These are phyloP conservation scores for Pomacea canaliculata DNA, from an alignment of 2,888 invertebrate species.

Conservation along the genomic window DNA sequence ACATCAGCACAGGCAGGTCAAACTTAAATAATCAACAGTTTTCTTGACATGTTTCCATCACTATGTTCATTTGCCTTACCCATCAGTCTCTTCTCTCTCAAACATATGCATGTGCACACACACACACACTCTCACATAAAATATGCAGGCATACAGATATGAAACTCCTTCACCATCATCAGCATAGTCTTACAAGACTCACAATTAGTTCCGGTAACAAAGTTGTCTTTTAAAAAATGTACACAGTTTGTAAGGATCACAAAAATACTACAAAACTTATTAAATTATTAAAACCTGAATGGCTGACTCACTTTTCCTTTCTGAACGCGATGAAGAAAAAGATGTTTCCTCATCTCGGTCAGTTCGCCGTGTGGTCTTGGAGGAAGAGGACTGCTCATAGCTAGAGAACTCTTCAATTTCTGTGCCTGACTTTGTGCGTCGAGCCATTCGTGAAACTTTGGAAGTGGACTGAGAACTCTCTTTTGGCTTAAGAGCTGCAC, in stretches of 20 bases:
- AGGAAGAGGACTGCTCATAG: constrained; percentile 29
- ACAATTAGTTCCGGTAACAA: too few species aligned
- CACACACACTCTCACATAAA: background rate
- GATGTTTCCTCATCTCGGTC: constrained; percentile 25
- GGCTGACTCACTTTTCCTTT: constrained; percentile 37
- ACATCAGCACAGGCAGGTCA: too few species aligned
- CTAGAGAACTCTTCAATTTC: constrained; percentile 36
- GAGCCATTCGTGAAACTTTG: constrained; percentile 38
- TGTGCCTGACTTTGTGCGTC: constrained; percentile 42
- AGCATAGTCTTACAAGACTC: too few species aligned
- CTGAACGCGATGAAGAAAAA: constrained; percentile 25
- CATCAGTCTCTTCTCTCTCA: background rate
- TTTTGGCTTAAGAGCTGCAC: constrained; percentile 36
- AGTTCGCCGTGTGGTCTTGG: constrained; percentile 19
- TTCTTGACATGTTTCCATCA: too few species aligned
- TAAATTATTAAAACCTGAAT: background rate
- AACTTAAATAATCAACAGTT: too few species aligned
- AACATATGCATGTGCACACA: constrained; percentile 1
- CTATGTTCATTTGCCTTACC: too few species aligned
- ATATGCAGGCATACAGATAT: too few species aligned
- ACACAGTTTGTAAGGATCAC: background rate
- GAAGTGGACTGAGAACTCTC: constrained; percentile 20
- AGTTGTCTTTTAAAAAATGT: too few species aligned
- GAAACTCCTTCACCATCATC: too few species aligned
- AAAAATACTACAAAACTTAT: constrained; percentile 14